Conservation (phyloP, 2,113 vertebrate species). For the Hippocampus abdominalis region DNA sequence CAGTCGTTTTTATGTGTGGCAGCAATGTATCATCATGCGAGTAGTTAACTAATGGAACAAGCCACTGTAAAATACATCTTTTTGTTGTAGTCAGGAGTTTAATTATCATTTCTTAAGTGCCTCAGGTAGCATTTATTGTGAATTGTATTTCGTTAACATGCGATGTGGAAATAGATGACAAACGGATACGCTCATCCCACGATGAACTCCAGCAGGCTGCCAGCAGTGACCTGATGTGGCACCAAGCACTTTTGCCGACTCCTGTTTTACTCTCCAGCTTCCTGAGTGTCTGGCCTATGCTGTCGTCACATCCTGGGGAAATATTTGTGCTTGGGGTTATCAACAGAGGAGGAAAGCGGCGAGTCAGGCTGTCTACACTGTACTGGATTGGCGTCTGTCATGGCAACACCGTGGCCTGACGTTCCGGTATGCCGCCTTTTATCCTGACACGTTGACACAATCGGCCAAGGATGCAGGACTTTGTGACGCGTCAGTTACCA, state of each 20-base stretch:
- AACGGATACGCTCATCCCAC: too few species aligned
- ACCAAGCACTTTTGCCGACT: background rate
- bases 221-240: constrained; percentile 4
- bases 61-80: background rate
- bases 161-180: background rate
- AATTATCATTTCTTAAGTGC: background rate
- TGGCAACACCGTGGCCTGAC: constrained; percentile 33
- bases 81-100: background rate
- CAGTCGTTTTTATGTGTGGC: too few species aligned
- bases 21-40: too few species aligned
- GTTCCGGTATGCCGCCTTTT: constrained; percentile 40
- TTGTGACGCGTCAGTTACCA: background rate
- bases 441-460: constrained; percentile 27
- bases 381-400: constrained; percentile 34
- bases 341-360: constrained; percentile 11
- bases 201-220: background rate
- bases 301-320: constrained; percentile 31
- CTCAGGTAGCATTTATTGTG: too few species aligned
- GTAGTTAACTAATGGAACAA: background rate
- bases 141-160: background rate
- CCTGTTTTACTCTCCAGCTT: constrained; percentile 5
- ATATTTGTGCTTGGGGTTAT: constrained; percentile 47
- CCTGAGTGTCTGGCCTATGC: constrained; percentile 19
- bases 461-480: background rate
- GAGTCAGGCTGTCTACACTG: constrained; percentile 19